Conservation (phyloP, 2,888 invertebrate genomes). For the Chloromyia formosa region DNA sequence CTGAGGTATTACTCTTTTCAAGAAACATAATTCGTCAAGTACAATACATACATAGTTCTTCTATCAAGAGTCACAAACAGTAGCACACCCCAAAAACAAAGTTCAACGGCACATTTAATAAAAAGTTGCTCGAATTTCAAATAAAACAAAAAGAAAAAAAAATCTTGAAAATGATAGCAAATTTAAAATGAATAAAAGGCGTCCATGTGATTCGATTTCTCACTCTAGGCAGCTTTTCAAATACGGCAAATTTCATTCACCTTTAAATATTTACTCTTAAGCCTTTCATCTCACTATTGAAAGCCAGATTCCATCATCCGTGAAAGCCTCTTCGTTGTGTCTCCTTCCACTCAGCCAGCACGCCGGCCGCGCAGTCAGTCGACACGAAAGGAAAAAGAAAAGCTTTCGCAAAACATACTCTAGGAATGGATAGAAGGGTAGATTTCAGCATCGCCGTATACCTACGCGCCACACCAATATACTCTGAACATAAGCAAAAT, state of each 20-base stretch:
- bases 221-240: constrained; percentile 2
- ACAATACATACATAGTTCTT: no score
- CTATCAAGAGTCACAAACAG: no score
- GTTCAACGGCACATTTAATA: no score
- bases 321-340: not conserved
- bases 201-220: not conserved
- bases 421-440: no score
- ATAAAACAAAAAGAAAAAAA: not conserved
- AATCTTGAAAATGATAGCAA: not conserved
- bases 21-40: no score
- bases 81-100: no score
- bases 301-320: constrained; percentile 26
- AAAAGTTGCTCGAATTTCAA: no score
- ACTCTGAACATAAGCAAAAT: not conserved
- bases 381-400: no score
- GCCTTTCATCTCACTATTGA: constrained; percentile 22
- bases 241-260: constrained; percentile 17
- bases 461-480: not conserved
- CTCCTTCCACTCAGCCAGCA: no score
- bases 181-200: not conserved
- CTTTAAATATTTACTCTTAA: constrained; percentile 27
- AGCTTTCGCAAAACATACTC: no score
- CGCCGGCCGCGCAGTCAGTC: no score
- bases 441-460: not conserved
- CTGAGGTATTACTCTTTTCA: no score